Conservation (phyloP, 2,888 invertebrate species). For the Eupelmus urozonus region DNA sequence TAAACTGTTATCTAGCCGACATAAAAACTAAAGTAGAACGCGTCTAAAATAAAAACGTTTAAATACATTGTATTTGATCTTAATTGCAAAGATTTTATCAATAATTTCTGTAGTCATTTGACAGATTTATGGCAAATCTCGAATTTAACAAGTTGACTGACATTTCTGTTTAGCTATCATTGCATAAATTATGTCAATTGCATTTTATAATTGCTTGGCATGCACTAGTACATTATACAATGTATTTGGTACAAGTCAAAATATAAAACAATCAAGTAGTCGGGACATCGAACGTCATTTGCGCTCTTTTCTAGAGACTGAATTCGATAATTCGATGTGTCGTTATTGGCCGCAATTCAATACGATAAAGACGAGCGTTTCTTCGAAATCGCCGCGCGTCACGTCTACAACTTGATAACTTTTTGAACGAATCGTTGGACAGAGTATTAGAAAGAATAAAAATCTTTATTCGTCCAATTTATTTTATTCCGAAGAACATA, state of each 20-base stretch:
- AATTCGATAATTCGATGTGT: constrained; percentile 33
- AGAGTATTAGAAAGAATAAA: constrained; percentile 14
- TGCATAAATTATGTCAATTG: constrained; percentile 12
- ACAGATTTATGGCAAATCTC: neutral
- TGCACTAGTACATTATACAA: no score
- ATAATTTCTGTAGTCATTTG: neutral
- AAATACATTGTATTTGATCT: constrained; percentile 21
- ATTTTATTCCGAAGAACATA: no score
- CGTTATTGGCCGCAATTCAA: constrained; percentile 40
- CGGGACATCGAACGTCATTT: neutral
- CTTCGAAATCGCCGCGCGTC: constrained; percentile 28
- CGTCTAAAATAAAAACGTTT: neutral
- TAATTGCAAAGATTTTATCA: neutral
- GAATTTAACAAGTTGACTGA: no score
- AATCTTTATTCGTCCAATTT: neutral
- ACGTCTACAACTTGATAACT: constrained; percentile 12
- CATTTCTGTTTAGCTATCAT: neutral
- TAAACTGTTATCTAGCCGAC: constrained; percentile 8
- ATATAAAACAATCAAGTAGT: neutral
- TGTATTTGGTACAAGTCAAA: neutral
- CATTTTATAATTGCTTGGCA: neutral
- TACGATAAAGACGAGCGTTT: constrained; percentile 26
- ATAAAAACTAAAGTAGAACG: constrained; percentile 26
- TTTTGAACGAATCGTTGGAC: constrained; percentile 21
- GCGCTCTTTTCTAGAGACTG: neutral